Evolutionary conservation across 2,113 vertebrate species (phyloP).

Genomic region (Aix galericulata): DNA sequence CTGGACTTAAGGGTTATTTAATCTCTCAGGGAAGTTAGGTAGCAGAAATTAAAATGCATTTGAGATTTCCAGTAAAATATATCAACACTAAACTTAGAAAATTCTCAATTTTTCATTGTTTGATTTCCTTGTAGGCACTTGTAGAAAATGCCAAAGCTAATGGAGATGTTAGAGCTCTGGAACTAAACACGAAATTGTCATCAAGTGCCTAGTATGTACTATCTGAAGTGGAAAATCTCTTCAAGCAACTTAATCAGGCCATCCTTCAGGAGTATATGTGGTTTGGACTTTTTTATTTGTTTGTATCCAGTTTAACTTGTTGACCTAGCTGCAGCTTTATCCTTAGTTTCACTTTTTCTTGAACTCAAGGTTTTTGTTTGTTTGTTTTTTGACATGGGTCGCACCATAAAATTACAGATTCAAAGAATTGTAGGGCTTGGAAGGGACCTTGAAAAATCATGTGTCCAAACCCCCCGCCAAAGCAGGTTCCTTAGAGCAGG

Average conservation of each 20-base stretch:
- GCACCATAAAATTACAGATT: background rate
- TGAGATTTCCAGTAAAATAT: background rate
- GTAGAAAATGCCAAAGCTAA: constrained; percentile 84
- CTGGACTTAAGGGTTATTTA: background rate
- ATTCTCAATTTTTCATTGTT: background rate
- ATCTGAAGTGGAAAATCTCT: background rate
- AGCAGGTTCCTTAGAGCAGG: too few relatives aligned
- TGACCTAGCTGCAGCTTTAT: background rate
- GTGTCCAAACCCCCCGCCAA: too few relatives aligned
- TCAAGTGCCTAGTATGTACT: constrained; percentile 64
- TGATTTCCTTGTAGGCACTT: constrained; percentile 80
- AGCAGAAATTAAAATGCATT: background rate
- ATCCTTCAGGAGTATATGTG: background rate
- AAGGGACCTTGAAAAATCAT: too few relatives aligned
- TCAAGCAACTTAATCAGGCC: background rate
- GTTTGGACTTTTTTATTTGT: background rate
- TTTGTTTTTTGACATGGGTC: background rate
- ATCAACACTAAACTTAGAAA: background rate
- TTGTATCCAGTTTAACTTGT: background rate
- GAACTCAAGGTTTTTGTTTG: background rate
- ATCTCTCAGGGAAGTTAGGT: background rate
- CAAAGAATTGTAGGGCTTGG: too few relatives aligned
- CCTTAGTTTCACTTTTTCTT: background rate
- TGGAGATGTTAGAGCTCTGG: constrained; percentile 81
- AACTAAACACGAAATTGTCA: constrained; percentile 82